Evolutionary conservation across 2,888 invertebrate genomes (phyloP), one percentile per base, ranked within the genome.

Genomic region (Cataglyphis livida): DNA sequence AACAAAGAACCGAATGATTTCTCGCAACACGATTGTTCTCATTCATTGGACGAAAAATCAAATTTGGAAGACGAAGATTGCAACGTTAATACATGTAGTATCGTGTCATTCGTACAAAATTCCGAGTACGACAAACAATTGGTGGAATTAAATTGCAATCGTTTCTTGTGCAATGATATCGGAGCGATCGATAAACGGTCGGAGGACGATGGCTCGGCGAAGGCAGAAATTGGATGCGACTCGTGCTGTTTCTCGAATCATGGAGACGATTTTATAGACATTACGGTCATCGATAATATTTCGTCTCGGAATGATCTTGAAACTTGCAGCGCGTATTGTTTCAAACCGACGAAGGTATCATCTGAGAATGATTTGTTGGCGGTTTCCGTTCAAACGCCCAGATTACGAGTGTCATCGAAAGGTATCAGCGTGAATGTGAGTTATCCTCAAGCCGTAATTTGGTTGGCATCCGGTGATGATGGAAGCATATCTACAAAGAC

Each of bases 381-480:
- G 2, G 75, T 71, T 66, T 81, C 64, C 9, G 44, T 78, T 21
- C 86, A 70, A 35, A 81, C 81, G 21, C 25, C 62, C 18, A 65
- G n/a, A 15, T 44, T 74, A 25, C 54, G 64, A 12, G 28, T 71
- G 35, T 35, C 65, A 3, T 78, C 86, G 10, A 84, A 85, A 32
- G 68, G 59, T 3, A 64, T 79, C 25, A 79, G 74, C 10, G 70
- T 87, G 15, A 32, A 74, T 3, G 28, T 62, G 6, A 51, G 41
- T 81, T 51, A 18, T 61, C n/a, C 71, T 0, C 51, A 6, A 48
- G 0, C 51, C 7, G 54, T 18, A 25, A 5, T 28, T 62, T 32
- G 74, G 7, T 35, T 64, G 28, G 10, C 61, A 15, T 81, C 38
- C 38, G 32, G 18, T 2, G 28, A 62, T n/a, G 51, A 74, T 28